phyloP scores from a whole-genome alignment of 2,888 invertebrate genomes.

The Aromia moschata region DNA sequence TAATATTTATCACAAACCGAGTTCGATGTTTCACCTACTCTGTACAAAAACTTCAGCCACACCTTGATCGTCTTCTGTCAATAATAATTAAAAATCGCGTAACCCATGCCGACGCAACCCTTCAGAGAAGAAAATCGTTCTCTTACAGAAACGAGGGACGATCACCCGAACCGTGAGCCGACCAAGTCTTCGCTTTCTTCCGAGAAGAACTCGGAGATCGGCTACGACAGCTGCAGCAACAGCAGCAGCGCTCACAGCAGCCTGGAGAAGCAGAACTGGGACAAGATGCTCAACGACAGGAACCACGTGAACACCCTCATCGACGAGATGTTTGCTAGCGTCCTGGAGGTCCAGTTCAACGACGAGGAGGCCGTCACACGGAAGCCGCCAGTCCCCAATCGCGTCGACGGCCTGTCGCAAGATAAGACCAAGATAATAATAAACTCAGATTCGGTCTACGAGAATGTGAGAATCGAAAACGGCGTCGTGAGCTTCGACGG shows the following conservation, averaged over 20 bases:
- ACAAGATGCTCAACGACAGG: slow-evolving; percentile 53
- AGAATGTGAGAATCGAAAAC: slow-evolving; percentile 40
- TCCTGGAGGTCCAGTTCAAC: slow-evolving; percentile 53
- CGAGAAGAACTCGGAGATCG: slow-evolving; percentile 23
- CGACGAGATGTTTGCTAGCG: slow-evolving; percentile 61
- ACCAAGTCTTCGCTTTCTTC: slow-evolving; percentile 25
- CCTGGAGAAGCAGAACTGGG: slow-evolving; percentile 42
- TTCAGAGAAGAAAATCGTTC: no score
- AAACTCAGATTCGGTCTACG: slow-evolving; percentile 38
- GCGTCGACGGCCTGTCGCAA: slow-evolving; percentile 36
- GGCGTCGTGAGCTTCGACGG: slow-evolving; percentile 9
- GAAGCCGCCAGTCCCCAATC: no score
- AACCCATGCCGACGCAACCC: no score
- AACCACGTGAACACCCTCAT: slow-evolving; percentile 61
- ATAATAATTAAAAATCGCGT: no score
- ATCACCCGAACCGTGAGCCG: slow-evolving; percentile 19
- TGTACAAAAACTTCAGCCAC: no score
- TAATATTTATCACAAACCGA: no score
- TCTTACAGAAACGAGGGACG: slow-evolving; percentile 20
- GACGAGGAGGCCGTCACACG: slow-evolving; percentile 39
- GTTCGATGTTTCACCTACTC: no score
- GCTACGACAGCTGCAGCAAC: slow-evolving; percentile 27
- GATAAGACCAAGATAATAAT: slow-evolving; percentile 41
- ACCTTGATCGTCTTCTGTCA: no score
- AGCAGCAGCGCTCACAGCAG: slow-evolving; percentile 30